These are phyloP conservation scores for Oscheius sp. DNA, from an alignment of 1,140 invertebrate genomes.

Conservation along the genomic window DNA sequence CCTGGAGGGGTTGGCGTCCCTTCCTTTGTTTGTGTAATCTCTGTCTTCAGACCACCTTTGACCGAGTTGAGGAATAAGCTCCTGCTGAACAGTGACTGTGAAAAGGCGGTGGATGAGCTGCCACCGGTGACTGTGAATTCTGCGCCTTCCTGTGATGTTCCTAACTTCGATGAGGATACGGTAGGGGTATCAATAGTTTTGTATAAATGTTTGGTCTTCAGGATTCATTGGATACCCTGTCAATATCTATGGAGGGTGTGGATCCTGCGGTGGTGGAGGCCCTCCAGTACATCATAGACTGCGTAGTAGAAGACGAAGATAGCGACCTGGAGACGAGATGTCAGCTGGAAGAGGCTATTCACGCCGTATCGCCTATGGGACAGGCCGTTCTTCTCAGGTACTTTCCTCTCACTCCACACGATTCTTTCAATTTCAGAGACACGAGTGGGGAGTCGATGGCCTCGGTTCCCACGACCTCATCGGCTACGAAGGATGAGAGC, in stretches of 20 bases:
- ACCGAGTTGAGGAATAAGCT: not conserved
- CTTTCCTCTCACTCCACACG: too few relatives aligned
- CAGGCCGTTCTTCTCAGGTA: not conserved
- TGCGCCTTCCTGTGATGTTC: not conserved
- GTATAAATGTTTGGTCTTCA: not conserved
- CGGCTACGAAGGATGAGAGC: not conserved
- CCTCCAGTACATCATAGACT: conserved; percentile 48
- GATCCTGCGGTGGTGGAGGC: conserved; percentile 49
- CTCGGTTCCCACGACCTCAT: not conserved
- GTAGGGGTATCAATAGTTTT: conserved; percentile 2
- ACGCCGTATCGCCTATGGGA: not conserved
- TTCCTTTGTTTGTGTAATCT: not conserved
- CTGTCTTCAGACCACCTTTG: conserved; percentile 2
- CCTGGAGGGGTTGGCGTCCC: not conserved
- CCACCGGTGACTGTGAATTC: not conserved
- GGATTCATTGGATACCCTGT: conserved; percentile 14
- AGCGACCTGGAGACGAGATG: conserved; percentile 10
- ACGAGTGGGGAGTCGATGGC: not conserved
- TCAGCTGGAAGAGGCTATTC: conserved; percentile 13
- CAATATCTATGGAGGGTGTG: conserved; percentile 24
- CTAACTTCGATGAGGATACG: conserved; percentile 22
- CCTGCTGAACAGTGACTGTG: not conserved
- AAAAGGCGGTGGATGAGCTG: not conserved
- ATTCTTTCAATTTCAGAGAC: not conserved
- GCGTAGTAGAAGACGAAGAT: conserved; percentile 41